Percentiles rank a stretch among this genome's conserved stretches.
Conservation (phyloP, 2,888 invertebrate species). For the Exocentrus adspersus region DNA sequence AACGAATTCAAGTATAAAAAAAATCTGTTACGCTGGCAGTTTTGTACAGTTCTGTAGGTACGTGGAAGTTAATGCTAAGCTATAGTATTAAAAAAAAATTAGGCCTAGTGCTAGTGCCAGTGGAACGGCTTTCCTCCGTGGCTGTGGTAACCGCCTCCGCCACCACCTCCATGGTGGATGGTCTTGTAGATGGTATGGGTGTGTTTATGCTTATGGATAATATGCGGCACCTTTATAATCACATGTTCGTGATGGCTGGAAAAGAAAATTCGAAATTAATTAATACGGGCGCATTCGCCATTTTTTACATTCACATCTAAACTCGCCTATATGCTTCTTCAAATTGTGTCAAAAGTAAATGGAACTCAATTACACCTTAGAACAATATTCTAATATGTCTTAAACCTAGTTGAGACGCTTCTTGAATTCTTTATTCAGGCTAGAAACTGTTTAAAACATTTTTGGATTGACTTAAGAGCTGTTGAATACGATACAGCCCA, state of each 20-base stretch:
- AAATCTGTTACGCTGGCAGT: neutral
- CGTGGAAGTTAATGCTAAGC: slow-evolving; percentile 16
- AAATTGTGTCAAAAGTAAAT: neutral
- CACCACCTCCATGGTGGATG: slow-evolving; percentile 68
- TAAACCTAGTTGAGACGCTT: too few species aligned
- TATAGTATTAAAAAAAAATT: neutral
- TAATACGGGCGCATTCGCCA: too few species aligned
- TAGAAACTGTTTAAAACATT: too few species aligned
- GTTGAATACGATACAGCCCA: too few species aligned
- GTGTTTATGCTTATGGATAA: slow-evolving; percentile 75
- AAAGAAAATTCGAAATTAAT: too few species aligned
- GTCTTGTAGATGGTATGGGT: slow-evolving; percentile 79
- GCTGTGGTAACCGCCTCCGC: slow-evolving; percentile 48
- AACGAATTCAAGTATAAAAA: too few species aligned
- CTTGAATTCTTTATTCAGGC: too few species aligned
- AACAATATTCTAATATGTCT: too few species aligned
- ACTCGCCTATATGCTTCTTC: too few species aligned
- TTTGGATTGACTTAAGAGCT: too few species aligned
- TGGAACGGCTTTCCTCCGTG: slow-evolving; percentile 53
- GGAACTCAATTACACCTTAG: too few species aligned
- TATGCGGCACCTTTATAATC: slow-evolving; percentile 74
- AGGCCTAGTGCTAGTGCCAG: slow-evolving; percentile 40
- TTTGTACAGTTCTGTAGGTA: slow-evolving; percentile 11
- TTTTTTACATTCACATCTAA: too few species aligned
- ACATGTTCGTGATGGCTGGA: slow-evolving; percentile 65